phyloP scores from a whole-genome alignment of 1,140 invertebrate species.

The Hylaeus volcanicus region DNA sequence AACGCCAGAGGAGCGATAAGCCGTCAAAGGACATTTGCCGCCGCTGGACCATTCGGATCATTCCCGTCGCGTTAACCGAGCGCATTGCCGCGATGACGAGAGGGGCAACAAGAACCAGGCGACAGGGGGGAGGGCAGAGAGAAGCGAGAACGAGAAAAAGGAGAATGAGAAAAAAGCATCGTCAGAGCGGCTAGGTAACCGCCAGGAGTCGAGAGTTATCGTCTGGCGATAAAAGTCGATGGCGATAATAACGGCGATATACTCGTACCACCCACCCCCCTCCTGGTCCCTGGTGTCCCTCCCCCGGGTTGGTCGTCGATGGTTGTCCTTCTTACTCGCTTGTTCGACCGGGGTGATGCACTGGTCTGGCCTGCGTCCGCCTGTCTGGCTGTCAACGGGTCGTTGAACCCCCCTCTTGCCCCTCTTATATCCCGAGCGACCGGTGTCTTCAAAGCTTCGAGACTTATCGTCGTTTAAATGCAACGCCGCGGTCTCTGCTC shows the following conservation, averaged over 20 bases:
- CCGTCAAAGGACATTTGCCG: conserved; percentile 51
- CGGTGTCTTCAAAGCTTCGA: conserved; percentile 69
- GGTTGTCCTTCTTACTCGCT: conserved; percentile 18
- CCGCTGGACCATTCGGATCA: conserved; percentile 32
- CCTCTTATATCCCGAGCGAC: conserved; percentile 54
- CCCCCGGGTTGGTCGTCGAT: too few relatives aligned
- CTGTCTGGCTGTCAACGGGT: conserved; percentile 73
- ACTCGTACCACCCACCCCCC: conserved; percentile 35
- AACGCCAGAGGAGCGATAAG: conserved; percentile 29
- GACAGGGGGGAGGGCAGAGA: conserved; percentile 14
- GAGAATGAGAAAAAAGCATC: conserved; percentile 58
- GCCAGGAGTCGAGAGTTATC: conserved; percentile 69
- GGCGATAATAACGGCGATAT: conserved; percentile 73
- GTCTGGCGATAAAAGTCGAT: conserved; percentile 74
- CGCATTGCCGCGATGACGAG: conserved; percentile 13
- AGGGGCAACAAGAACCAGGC: neutral
- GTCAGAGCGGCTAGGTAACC: conserved; percentile 59
- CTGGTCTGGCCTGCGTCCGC: conserved; percentile 72
- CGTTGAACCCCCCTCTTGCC: conserved; percentile 71
- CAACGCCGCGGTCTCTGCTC: conserved; percentile 56
- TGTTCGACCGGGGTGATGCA: conserved; percentile 61
- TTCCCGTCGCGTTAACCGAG: conserved; percentile 31
- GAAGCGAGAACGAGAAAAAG: conserved; percentile 29
- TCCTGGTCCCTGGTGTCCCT: neutral
- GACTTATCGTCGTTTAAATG: conserved; percentile 71